Conservation (phyloP, 2,113 vertebrate species). For the Neopipo cinnamomea region DNA sequence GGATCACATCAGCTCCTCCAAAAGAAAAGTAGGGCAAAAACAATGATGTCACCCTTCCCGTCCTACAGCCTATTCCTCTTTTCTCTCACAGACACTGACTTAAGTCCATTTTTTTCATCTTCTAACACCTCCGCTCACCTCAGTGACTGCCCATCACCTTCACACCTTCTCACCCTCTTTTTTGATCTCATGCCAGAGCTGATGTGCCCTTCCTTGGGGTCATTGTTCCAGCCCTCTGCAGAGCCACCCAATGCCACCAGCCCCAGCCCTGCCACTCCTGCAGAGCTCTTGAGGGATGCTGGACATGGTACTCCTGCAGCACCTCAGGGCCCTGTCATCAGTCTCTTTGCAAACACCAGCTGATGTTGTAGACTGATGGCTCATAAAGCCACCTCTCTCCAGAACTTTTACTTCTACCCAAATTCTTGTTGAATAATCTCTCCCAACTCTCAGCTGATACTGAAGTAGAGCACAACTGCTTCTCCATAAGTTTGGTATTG, state of each 20-base stretch:
- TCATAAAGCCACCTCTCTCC: neutral
- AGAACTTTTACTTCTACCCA: neutral
- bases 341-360: neutral
- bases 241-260: neutral
- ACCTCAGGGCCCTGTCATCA: rapidly evolving
- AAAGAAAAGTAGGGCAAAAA: neutral
- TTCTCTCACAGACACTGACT: neutral
- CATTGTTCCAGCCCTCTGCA: neutral
- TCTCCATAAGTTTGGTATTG: neutral
- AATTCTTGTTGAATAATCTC: neutral
- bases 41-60: neutral
- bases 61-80: neutral
- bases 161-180: neutral
- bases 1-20: neutral
- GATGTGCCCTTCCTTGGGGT: neutral
- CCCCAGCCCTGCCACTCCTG: neutral
- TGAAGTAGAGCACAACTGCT: neutral
- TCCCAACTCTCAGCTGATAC: neutral
- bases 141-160: neutral
- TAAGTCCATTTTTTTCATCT: neutral
- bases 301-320: neutral
- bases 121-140: neutral
- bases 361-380: neutral
- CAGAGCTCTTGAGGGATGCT: neutral
- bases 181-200: neutral